These are phyloP conservation scores for Ispidina lecontei DNA, from an alignment of 2,797 vertebrate species.

Conservation along the genomic window DNA sequence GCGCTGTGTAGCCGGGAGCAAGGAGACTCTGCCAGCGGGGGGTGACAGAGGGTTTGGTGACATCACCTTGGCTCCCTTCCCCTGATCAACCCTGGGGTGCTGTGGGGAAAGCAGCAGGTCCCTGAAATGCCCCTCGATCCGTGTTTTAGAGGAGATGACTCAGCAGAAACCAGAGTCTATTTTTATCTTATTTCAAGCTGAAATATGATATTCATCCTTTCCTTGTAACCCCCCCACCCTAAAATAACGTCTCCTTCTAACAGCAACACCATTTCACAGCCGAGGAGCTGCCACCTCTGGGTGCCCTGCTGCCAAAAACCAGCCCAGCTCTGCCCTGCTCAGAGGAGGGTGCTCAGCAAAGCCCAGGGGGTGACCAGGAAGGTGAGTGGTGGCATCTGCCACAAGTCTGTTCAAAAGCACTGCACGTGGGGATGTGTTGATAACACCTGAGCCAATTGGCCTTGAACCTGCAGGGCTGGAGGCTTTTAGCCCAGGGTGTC, in stretches of 20 bases:
- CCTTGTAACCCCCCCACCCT: neutral
- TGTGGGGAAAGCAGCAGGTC: neutral
- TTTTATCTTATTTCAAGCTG: neutral
- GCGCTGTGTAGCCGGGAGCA: neutral
- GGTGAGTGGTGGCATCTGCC: rapidly evolving
- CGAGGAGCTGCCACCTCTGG: rapidly evolving
- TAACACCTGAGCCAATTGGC: neutral
- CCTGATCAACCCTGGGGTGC: neutral
- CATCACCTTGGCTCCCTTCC: neutral
- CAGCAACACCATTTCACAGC: neutral
- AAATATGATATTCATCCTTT: neutral
- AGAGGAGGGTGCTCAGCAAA: neutral
- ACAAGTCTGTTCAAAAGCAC: neutral
- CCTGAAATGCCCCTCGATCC: neutral
- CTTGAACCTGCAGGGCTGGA: rapidly evolving
- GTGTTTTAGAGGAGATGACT: neutral
- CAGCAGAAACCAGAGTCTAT: neutral
- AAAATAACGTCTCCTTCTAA: rapidly evolving
- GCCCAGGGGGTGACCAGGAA: neutral
- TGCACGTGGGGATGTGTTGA: neutral
- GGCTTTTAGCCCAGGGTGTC: rapidly evolving
- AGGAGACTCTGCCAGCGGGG: rapidly evolving
- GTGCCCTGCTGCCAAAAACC: neutral
- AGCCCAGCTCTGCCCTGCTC: neutral
- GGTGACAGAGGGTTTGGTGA: neutral